Base-by-base conservation (phyloP, 2,113 vertebrate genomes). In the Neogobius melanostomus region DNA sequence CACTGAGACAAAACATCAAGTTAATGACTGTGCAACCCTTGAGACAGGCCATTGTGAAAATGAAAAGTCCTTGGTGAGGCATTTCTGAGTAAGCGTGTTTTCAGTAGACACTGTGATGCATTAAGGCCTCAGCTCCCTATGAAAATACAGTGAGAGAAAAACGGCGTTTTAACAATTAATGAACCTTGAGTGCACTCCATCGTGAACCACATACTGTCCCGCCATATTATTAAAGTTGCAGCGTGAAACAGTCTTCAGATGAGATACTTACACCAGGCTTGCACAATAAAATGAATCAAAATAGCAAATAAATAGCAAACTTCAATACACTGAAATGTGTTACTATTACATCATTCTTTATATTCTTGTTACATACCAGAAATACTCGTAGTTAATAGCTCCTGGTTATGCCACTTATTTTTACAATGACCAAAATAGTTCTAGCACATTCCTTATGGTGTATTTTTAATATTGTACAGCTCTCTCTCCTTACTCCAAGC, bases 131-230 rank as follows among this genome's bases (percentile, higher is more conserved):
- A 36, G 28, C 11, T 0, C 51, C 16, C 66, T 66, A 53, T 57
- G 43, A 53, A 36, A 73, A 69, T 17, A 16, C 69, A 74, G 14
- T 48, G 50, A 62, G 67, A 59, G 28, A 6, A 6, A 59, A 63
- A 56, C 28, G 64, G 43, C 77, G n/a, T 14, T 62, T 90, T 86
- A 88, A 88, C 16, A 71, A 85, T 90, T 87, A 69, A 90, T 85
- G 76, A 74, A 60, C 66, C 68, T 11, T 56, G 48, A 79, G 59
- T 73, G 75, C 74, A 45, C 68, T 68, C 69, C 51, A 66, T 62
- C 59, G 28, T 56, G 44, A 54, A 42, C 28, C 17, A 15, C 28
- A 47, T 48, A 48, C 28, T 36, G 28, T 36, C 3, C 10, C 60
- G 54, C 43, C 28, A 14, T 3, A 12, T 43, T 61, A n/a, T 44